Percentiles rank a stretch among this genome's conserved stretches.
Conservation (phyloP, 2,888 invertebrate genomes). For the Hirtodrosophila alboralis region DNA sequence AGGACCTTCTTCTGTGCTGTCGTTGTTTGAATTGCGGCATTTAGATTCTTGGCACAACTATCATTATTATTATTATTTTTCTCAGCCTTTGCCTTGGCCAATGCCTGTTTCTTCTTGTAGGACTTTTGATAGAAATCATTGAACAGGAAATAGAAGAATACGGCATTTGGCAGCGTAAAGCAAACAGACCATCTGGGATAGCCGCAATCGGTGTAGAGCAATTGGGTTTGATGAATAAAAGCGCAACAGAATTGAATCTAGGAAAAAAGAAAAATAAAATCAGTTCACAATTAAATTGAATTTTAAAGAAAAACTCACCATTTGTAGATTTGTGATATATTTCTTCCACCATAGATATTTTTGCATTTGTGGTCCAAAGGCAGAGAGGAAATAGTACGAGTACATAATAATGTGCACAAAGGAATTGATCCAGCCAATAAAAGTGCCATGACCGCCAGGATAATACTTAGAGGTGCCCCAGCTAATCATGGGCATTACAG, state of each 20-base stretch:
- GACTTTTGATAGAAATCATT: constrained; percentile 95
- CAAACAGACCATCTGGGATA: constrained; percentile 93
- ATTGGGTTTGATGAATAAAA: constrained; percentile 93
- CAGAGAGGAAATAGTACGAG: constrained; percentile 94
- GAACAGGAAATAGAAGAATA: constrained; percentile 97
- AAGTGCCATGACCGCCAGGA: constrained; percentile 94
- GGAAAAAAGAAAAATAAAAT: neutral
- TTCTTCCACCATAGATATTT: constrained; percentile 97
- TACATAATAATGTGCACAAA: constrained; percentile 98
- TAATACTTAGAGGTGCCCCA: constrained; percentile 97
- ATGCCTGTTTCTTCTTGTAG: constrained; percentile 85
- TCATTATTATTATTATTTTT: constrained; percentile 75
- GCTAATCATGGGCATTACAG: constrained; percentile 96
- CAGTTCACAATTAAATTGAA: neutral
- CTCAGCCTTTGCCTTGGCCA: constrained; percentile 62
- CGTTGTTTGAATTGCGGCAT: constrained; percentile 49
- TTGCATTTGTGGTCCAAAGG: constrained; percentile 93
- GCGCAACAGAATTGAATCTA: constrained; percentile 95
- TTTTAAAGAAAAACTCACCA: constrained; percentile 86
- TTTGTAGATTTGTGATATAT: constrained; percentile 95
- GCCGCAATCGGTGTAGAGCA: constrained; percentile 93
- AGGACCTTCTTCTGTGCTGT: constrained; percentile 55
- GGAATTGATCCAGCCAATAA: constrained; percentile 93
- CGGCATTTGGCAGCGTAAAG: constrained; percentile 94
- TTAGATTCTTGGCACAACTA: constrained; percentile 70